Evolutionary conservation across 2,888 invertebrate species (phyloP).

Genomic region (Eristalis tenax): DNA sequence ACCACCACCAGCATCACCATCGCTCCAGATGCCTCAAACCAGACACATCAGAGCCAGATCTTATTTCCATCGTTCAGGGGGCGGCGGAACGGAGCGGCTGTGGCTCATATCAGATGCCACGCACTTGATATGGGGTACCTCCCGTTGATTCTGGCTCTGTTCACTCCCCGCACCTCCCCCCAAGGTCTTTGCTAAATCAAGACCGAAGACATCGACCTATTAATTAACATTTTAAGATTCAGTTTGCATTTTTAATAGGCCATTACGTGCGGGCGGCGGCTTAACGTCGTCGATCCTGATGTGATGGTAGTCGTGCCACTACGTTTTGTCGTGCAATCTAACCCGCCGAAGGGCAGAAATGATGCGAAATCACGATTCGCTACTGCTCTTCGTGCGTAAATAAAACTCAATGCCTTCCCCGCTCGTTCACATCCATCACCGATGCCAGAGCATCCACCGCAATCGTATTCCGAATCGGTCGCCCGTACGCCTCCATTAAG

Average conservation of each 20-base stretch:
- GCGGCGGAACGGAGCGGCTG: not conserved
- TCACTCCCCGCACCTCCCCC: not conserved
- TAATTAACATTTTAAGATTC: constrained; percentile 49
- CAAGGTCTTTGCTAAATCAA: constrained; percentile 1
- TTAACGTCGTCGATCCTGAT: not conserved
- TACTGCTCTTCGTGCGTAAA: constrained; percentile 31
- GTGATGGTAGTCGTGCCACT: too few relatives aligned
- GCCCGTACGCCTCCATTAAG: too few relatives aligned
- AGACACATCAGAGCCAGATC: not conserved
- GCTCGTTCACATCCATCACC: not conserved
- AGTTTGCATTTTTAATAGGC: constrained; percentile 43
- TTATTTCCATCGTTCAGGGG: not conserved
- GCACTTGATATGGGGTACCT: not conserved
- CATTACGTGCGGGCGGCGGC: not conserved
- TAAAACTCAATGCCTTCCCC: not conserved
- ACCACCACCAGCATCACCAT: too few relatives aligned
- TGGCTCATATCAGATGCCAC: not conserved
- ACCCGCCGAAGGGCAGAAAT: not conserved
- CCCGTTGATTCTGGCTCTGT: not conserved
- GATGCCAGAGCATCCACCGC: not conserved
- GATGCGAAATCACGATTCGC: not conserved
- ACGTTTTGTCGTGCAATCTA: not conserved
- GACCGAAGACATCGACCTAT: constrained; percentile 27
- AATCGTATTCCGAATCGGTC: constrained; percentile 20
- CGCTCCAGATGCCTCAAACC: not conserved